Evolutionary conservation across 2,113 vertebrate species (phyloP).

Genomic region (Leptosomus discolor): DNA sequence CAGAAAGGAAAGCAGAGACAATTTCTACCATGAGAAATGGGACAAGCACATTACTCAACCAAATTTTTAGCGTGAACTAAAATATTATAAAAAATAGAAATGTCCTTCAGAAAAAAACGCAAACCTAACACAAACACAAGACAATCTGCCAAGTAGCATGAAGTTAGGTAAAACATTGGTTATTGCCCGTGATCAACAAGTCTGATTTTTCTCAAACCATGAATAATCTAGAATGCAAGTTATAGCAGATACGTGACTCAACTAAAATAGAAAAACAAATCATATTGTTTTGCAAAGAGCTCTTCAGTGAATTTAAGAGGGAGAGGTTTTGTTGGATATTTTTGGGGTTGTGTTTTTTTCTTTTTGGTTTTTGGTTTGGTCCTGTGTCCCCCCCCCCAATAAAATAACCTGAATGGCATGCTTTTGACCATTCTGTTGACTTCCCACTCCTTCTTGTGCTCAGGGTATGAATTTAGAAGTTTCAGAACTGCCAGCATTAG

Average conservation of each 20-base stretch:
- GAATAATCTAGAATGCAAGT: background rate
- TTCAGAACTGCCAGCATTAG: background rate
- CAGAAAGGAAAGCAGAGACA: background rate
- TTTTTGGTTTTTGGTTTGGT: background rate
- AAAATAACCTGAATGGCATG: background rate
- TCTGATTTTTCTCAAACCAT: background rate
- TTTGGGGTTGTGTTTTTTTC: background rate
- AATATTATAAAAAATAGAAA: background rate
- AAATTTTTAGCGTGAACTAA: too few species aligned
- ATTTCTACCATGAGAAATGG: background rate
- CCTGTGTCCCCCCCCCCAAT: too few species aligned
- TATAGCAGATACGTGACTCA: background rate
- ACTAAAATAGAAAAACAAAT: background rate
- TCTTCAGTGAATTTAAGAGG: background rate
- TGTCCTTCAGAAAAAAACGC: background rate
- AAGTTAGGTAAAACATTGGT: background rate
- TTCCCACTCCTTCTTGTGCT: background rate
- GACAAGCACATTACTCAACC: background rate
- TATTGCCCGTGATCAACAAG: rapidly evolving
- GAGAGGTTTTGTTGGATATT: rapidly evolving
- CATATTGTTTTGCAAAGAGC: background rate
- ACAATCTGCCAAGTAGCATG: background rate
- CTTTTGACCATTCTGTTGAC: background rate
- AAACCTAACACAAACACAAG: background rate
- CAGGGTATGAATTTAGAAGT: background rate